Conservation (phyloP, 37 sponge, comb jelly and placozoan species). For the Theonella swinhoei region DNA sequence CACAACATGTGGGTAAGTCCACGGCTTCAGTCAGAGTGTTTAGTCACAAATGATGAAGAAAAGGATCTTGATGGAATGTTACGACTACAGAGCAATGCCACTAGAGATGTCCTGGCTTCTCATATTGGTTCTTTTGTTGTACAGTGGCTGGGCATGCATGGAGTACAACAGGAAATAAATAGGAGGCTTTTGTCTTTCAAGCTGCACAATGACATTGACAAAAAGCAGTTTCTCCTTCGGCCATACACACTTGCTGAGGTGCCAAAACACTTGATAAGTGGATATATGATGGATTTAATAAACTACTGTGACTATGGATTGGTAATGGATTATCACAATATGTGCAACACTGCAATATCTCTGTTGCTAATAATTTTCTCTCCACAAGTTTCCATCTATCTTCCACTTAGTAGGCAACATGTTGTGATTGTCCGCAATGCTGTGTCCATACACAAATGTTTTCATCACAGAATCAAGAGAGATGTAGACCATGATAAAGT, state of each 20-base stretch:
- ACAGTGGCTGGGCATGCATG: slow-evolving; percentile 7
- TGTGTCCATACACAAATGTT: background rate
- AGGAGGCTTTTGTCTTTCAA: background rate
- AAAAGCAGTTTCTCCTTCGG: background rate
- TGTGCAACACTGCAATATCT: background rate
- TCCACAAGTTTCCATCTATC: slow-evolving; percentile 23
- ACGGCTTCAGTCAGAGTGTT: background rate
- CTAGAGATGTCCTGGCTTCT: slow-evolving; percentile 12
- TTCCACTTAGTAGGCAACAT: slow-evolving; percentile 22
- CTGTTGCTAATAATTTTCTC: slow-evolving; percentile 18
- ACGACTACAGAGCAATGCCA: background rate
- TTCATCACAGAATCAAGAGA: background rate
- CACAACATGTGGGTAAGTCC: slow-evolving; percentile 35
- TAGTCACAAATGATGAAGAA: background rate
- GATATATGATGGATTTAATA: slow-evolving; percentile 18
- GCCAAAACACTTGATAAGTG: background rate
- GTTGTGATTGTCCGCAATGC: slow-evolving; percentile 13
- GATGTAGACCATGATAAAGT: background rate
- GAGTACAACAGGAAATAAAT: background rate
- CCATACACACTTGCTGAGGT: slow-evolving; percentile 13
- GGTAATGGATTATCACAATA: background rate
- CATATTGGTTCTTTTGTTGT: background rate
- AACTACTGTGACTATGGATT: background rate
- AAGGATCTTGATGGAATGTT: slow-evolving; percentile 51
- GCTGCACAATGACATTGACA: slow-evolving; percentile 2